Base-by-base conservation (phyloP, 2,797 vertebrate genomes). In the Crax fasciolata region DNA sequence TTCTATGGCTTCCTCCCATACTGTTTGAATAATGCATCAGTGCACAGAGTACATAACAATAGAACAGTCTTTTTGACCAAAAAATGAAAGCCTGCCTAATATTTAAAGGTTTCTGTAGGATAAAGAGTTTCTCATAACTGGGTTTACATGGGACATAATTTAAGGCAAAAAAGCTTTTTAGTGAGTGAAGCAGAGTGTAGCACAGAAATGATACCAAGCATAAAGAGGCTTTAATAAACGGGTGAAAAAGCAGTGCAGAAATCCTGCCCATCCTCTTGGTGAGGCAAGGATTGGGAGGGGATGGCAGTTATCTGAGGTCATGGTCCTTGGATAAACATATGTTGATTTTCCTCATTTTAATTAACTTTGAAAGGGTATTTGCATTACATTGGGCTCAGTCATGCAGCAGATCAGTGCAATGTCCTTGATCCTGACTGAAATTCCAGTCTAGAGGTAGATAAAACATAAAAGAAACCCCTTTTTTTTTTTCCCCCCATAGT, bases 331-430 rank as follows among this genome's bases (percentile, higher is more conserved):
- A 91, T 89, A 86, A 94, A 57, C 54, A 13, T 63, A 15, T 59
- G 80, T 72, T 94, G 89, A 75, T 84, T 79, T 66, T 75, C 27
- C 75, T 65, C 66, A 32, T 74, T 81, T 79, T 61, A 85, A 88
- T 88, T 28, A 74, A 43, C 71, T 92, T 65, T 54, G 84, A 77
- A 84, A 70, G 75, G 30, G 35, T 89, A 67, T 78, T 95, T 90
- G 32, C 65, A 66, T 89, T 71, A 41, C 28, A 49, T 72, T 43
- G 84, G 30, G 41, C 54, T 89, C 9, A 48, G 1, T 73, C 28
- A 87, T 80, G 68, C 63, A 77, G 57, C 44, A 49, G 66, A 16
- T 35, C 49, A 61, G 43, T 23, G 46, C 67, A 24, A 2, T 71
- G 49, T 43, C 57, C 63, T 75, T 55, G 49, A 77, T 44, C 70